phyloP scores from a whole-genome alignment of 1,140 invertebrate genomes.

The Bathynomus jamesi region DNA sequence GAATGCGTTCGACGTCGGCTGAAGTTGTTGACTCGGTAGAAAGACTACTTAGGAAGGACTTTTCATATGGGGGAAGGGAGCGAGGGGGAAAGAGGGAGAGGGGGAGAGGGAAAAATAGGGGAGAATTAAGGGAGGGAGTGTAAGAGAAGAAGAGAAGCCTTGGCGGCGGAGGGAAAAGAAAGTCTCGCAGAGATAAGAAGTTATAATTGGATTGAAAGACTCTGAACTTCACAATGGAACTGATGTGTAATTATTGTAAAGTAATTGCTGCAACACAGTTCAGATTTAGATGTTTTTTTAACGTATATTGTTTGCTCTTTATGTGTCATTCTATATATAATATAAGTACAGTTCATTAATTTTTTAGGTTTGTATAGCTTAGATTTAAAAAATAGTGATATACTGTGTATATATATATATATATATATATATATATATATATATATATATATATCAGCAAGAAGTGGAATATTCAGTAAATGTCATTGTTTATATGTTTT shows the following conservation, averaged over 20 bases:
- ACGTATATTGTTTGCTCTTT: not conserved
- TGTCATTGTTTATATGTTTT: too few relatives aligned
- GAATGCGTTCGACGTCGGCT: not conserved
- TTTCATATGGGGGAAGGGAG: not conserved
- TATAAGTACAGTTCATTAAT: not conserved
- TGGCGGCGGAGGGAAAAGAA: not conserved
- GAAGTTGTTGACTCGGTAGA: not conserved
- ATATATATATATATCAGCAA: too few relatives aligned
- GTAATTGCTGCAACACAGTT: not conserved
- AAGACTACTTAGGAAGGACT: not conserved
- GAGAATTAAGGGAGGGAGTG: not conserved
- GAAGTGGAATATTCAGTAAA: too few relatives aligned
- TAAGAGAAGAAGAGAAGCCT: not conserved
- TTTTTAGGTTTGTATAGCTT: too few relatives aligned
- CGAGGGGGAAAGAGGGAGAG: not conserved
- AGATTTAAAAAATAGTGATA: too few relatives aligned
- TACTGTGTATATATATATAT: too few relatives aligned
- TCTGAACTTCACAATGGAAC: too few relatives aligned
- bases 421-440: too few relatives aligned
- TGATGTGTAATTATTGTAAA: not conserved
- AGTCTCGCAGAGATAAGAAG: not conserved
- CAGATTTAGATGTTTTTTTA: not conserved
- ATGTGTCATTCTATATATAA: not conserved
- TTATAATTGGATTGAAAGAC: too few relatives aligned
- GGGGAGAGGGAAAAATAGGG: not conserved